Evolutionary conservation across 2,113 vertebrate species (phyloP).

Genomic region (Tragelaphus strepsiceros): DNA sequence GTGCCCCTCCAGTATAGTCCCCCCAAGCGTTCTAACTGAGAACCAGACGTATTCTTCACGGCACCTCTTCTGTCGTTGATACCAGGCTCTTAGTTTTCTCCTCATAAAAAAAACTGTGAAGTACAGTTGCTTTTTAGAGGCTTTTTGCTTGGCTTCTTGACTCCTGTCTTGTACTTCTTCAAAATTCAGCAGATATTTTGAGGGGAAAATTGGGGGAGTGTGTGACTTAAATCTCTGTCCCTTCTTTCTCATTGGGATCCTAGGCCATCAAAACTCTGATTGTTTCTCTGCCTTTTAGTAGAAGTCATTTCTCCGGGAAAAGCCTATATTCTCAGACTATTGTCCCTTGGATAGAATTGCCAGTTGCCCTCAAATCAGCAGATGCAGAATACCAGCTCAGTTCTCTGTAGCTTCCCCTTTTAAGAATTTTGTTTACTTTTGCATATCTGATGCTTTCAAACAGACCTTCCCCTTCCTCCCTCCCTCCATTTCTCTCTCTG

Average conservation of each 20-base stretch:
- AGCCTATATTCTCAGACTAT: background rate
- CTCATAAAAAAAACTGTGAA: background rate
- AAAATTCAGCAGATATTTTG: background rate
- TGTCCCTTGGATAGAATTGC: background rate
- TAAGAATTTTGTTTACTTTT: background rate
- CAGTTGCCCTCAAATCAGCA: background rate
- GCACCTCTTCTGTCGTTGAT: background rate
- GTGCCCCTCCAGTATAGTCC: background rate
- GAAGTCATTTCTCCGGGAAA: background rate
- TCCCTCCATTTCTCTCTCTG: background rate
- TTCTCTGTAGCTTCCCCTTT: background rate
- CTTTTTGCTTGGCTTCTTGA: background rate
- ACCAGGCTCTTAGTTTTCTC: background rate
- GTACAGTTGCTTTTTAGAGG: background rate
- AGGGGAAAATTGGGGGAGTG: background rate
- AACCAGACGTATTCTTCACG: background rate
- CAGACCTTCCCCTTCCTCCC: rapidly evolving
- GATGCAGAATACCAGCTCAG: background rate
- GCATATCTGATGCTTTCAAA: background rate
- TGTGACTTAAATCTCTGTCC: background rate
- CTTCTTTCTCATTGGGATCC: background rate
- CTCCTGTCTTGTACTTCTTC: background rate
- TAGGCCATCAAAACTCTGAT: background rate
- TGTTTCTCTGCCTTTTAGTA: background rate
- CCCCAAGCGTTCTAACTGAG: background rate